phyloP scores from a whole-genome alignment of 2,797 vertebrate species.

The Bradypodion pumilum region DNA sequence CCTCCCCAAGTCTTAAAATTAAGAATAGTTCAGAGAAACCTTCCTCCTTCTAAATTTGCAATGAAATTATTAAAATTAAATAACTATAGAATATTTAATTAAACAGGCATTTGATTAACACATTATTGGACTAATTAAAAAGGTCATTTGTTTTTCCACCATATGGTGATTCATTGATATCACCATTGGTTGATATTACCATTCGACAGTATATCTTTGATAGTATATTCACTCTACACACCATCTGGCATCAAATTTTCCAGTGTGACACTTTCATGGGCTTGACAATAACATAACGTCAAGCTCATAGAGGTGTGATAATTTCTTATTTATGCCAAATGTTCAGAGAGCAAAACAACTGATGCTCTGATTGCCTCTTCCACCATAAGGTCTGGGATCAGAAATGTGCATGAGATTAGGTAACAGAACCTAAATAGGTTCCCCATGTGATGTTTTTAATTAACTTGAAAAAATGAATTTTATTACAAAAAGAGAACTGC shows the following conservation, averaged over 20 bases:
- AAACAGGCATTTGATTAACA: slow-evolving; percentile 1
- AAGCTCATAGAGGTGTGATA: neutral
- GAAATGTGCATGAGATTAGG: neutral
- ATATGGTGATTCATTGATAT: slow-evolving; percentile 4
- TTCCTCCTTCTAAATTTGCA: neutral
- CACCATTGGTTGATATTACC: neutral
- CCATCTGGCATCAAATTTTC: slow-evolving; percentile 20
- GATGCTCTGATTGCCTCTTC: neutral
- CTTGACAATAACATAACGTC: neutral
- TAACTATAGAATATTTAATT: neutral
- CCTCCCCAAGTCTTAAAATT: neutral
- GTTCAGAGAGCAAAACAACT: neutral
- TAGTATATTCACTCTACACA: neutral
- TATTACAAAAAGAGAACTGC: neutral
- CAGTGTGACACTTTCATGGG: neutral
- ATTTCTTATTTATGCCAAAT: slow-evolving; percentile 8
- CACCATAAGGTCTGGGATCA: neutral
- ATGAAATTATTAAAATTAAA: neutral
- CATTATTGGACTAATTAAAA: slow-evolving; percentile 26
- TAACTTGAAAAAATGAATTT: neutral
- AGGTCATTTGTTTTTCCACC: neutral
- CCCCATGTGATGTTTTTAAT: neutral
- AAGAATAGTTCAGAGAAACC: neutral
- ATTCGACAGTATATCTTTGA: neutral
- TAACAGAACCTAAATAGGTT: neutral